These are phyloP conservation scores for Malacoraja senta DNA, from an alignment of 2,797 vertebrate species.

Conservation along the genomic window DNA sequence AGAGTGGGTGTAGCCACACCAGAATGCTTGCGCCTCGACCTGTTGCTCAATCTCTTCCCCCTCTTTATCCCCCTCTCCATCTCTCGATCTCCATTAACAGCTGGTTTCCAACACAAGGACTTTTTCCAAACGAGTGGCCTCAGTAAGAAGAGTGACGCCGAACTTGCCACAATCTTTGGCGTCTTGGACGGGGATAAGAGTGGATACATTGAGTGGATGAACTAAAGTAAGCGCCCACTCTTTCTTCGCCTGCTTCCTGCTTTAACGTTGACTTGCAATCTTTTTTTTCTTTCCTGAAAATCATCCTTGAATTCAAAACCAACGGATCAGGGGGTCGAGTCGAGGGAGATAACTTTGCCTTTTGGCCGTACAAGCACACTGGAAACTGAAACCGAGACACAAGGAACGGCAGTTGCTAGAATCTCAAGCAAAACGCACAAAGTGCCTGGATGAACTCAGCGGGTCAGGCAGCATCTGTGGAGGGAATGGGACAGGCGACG, in stretches of 20 bases:
- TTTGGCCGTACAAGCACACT: background rate
- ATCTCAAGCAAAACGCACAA: too few species aligned
- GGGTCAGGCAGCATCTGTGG: too few species aligned
- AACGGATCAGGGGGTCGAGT: too few species aligned
- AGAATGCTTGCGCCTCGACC: too few species aligned
- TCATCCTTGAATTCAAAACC: too few species aligned
- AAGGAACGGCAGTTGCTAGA: too few species aligned
- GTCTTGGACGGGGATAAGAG: conserved; percentile 67
- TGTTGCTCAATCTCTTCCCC: background rate
- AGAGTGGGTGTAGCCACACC: background rate
- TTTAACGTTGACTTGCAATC: too few species aligned
- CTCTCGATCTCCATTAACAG: conserved; percentile 45
- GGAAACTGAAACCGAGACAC: background rate
- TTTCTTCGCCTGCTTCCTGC: background rate
- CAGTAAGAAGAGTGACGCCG: conserved; percentile 46
- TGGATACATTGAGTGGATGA: conserved; percentile 69
- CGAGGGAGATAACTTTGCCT: background rate
- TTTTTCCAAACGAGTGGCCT: conserved; percentile 65
- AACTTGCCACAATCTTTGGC: conserved; percentile 57
- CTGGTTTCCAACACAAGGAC: conserved; percentile 57
- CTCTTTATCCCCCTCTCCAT: background rate
- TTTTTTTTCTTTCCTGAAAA: too few species aligned
- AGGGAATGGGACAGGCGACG: too few species aligned
- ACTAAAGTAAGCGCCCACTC: conserved; percentile 57
- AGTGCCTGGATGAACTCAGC: too few species aligned